Evolutionary conservation across 2,797 vertebrate species (phyloP).

Genomic region (Danionella dracula): DNA sequence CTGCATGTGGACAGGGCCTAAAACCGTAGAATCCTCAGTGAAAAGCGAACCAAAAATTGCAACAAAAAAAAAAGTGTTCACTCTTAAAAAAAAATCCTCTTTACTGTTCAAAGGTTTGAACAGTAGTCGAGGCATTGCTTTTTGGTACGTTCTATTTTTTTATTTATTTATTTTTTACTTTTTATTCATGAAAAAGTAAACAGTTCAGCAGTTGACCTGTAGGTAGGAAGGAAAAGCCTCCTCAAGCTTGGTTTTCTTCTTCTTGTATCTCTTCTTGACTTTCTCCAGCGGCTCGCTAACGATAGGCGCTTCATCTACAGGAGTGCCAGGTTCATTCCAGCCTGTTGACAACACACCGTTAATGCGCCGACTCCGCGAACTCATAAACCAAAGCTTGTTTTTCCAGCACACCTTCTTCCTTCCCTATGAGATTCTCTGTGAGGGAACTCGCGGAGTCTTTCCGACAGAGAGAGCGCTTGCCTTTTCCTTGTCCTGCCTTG

Average conservation of each 20-base stretch:
- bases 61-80: too few relatives aligned
- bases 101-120: too few relatives aligned
- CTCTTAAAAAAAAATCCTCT: too few relatives aligned
- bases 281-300: constrained; percentile 80
- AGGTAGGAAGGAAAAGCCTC: constrained; percentile 92
- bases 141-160: too few relatives aligned
- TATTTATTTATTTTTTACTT: too few relatives aligned
- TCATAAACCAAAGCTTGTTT: background rate
- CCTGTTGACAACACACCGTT: constrained; percentile 44
- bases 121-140: too few relatives aligned
- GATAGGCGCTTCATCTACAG: constrained; percentile 66
- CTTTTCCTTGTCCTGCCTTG: constrained; percentile 80
- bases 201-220: constrained; percentile 70
- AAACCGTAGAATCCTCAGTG: too few relatives aligned
- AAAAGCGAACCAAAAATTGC: too few relatives aligned
- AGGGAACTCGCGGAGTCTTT: constrained; percentile 79
- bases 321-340: constrained; percentile 74
- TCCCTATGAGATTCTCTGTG: constrained; percentile 68
- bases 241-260: constrained; percentile 95
- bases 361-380: background rate
- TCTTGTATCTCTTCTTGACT: constrained; percentile 92
- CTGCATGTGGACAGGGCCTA: too few relatives aligned
- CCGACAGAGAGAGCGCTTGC: constrained; percentile 71
- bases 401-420: constrained; percentile 77
- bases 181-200: too few relatives aligned